These are phyloP conservation scores for Sycophila sp. DNA, from an alignment of 1,140 invertebrate species.

Conservation along the genomic window DNA sequence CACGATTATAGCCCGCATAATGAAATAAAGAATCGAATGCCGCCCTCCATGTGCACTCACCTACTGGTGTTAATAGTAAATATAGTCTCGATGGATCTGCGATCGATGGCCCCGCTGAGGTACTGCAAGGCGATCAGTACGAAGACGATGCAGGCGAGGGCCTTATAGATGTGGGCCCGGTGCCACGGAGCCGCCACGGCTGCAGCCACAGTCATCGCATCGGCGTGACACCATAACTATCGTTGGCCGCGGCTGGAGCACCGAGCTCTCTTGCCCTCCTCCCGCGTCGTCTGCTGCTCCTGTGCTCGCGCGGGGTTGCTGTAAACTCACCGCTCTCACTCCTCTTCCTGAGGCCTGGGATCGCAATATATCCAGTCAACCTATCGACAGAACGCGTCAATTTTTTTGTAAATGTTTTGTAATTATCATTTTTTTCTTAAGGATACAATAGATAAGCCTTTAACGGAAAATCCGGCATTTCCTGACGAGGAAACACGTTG, in stretches of 20 bases:
- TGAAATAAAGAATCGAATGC: too few relatives aligned
- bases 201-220: constrained; percentile 41
- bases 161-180: constrained; percentile 64
- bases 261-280: neutral
- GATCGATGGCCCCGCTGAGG: constrained; percentile 63
- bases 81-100: constrained; percentile 62
- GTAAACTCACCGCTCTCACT: too few relatives aligned
- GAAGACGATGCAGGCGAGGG: constrained; percentile 59
- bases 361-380: too few relatives aligned
- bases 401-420: too few relatives aligned
- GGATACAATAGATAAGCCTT: too few relatives aligned
- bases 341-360: too few relatives aligned
- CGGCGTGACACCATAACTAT: constrained; percentile 30
- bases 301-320: neutral
- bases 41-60: constrained; percentile 37
- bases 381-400: too few relatives aligned
- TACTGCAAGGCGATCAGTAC: constrained; percentile 65
- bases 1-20: too few relatives aligned
- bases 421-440: too few relatives aligned
- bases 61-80: constrained; percentile 63
- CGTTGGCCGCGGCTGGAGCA: neutral
- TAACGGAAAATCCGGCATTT: too few relatives aligned
- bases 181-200: constrained; percentile 63
- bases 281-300: neutral
- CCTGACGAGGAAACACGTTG: too few relatives aligned